These are phyloP conservation scores for Alfaro cultratus DNA, from an alignment of 2,797 vertebrate species.

Conservation along the genomic window DNA sequence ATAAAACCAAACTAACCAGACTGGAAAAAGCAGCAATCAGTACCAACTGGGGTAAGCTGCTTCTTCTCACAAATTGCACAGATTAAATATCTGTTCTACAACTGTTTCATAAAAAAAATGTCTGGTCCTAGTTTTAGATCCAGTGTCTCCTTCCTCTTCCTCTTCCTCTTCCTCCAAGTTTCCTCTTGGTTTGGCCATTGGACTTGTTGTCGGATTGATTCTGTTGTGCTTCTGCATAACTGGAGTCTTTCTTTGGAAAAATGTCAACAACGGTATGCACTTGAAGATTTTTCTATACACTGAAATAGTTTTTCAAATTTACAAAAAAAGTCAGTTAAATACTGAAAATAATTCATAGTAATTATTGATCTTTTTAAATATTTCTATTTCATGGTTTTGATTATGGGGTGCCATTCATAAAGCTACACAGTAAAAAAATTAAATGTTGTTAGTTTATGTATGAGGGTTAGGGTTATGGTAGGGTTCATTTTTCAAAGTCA, in stretches of 20 bases:
- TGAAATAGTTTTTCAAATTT: neutral
- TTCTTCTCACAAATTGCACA: neutral
- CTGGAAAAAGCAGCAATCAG: neutral
- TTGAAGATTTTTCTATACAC: neutral
- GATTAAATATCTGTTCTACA: neutral
- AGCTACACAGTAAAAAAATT: no score
- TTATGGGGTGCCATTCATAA: no score
- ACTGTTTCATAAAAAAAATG: neutral
- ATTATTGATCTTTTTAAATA: neutral
- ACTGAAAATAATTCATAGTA: neutral
- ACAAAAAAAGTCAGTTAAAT: no score
- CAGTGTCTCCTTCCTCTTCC: neutral
- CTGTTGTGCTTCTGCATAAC: neutral
- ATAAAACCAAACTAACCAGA: neutral
- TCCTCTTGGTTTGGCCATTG: neutral
- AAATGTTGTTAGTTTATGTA: no score
- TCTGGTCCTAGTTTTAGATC: neutral
- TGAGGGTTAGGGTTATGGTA: no score
- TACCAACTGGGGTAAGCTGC: neutral
- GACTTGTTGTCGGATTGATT: neutral
- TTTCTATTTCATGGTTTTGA: neutral
- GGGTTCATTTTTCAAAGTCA: no score
- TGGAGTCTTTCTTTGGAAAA: neutral
- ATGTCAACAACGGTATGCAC: neutral
- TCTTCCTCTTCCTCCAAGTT: neutral